Conservation (phyloP, 2,113 vertebrate genomes). For the Peromyscus polionotus region DNA sequence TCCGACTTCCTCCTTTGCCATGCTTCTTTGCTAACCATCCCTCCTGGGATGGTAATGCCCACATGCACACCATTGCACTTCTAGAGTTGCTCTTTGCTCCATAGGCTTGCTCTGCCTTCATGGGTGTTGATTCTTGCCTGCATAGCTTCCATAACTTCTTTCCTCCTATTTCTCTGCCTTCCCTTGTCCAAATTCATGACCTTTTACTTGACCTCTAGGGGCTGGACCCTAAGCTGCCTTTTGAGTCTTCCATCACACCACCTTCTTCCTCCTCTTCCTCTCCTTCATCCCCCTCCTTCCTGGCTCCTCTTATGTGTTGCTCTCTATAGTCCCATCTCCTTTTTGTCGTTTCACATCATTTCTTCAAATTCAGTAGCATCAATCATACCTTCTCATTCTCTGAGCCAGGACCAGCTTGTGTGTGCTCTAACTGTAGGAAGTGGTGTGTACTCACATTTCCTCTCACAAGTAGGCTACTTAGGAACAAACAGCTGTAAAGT, state of each 20-base stretch:
- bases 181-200: neutral
- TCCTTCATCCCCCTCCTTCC: too few species aligned
- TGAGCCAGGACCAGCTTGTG: neutral
- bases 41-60: too few species aligned
- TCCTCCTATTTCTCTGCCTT: neutral
- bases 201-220: rapidly evolving
- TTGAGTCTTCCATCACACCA: rapidly evolving
- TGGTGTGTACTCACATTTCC: neutral
- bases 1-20: neutral
- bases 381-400: neutral
- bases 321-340: too few species aligned
- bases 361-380: neutral
- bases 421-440: slow-evolving; percentile 1
- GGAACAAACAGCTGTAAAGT: neutral
- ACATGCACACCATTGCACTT: neutral
- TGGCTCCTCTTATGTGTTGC: neutral
- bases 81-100: neutral
- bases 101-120: neutral
- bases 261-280: too few species aligned
- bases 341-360: neutral
- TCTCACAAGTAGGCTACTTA: neutral
- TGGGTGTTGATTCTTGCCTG: neutral
- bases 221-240: neutral
- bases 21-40: neutral
- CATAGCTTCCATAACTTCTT: neutral